Conservation (phyloP, 2,113 vertebrate genomes). For the Turdus rufiventris region DNA sequence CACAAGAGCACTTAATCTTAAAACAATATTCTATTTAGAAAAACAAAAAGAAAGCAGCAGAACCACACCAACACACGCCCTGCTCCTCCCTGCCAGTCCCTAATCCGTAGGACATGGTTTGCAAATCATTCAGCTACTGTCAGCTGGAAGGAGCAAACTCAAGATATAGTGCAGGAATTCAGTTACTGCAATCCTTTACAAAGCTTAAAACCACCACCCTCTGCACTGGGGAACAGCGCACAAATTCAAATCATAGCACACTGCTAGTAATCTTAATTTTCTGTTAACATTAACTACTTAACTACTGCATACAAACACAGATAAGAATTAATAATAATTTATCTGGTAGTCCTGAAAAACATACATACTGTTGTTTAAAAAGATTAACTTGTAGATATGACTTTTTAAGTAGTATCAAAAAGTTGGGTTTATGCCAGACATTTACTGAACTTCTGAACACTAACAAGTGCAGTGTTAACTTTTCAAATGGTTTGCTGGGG, state of each 20-base stretch:
- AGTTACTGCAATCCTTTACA: not conserved
- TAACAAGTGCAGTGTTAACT: not conserved
- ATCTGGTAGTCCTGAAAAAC: not conserved
- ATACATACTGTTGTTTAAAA: not conserved
- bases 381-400: not conserved
- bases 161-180: not conserved
- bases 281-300: not conserved
- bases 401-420: not conserved
- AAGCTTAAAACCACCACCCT: not conserved
- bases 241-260: not conserved
- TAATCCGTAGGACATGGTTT: not conserved
- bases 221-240: not conserved
- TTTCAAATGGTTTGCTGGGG: not conserved
- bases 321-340: not conserved
- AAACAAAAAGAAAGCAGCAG: not conserved
- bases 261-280: not conserved
- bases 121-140: not conserved
- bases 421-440: not conserved
- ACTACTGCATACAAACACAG: not conserved
- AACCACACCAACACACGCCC: not conserved
- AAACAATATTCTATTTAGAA: not conserved
- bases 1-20: not conserved
- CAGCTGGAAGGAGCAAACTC: not conserved
- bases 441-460: not conserved
- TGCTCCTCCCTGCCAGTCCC: not conserved